Evolutionary conservation across 2,888 invertebrate species (phyloP).

Genomic region (Venustoraphidia nigricollis): DNA sequence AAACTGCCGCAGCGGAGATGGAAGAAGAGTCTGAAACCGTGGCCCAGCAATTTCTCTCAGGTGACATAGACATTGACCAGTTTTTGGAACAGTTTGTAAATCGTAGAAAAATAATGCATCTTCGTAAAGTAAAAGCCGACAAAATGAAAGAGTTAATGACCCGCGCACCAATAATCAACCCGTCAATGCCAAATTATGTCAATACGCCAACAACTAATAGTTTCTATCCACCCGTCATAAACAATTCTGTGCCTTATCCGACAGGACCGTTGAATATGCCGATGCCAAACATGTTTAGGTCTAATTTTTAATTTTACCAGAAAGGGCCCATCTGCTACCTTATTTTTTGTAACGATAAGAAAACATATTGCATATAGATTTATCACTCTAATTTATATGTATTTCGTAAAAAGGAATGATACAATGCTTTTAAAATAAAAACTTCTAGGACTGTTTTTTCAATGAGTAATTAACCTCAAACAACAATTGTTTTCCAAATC

Average conservation of each 20-base stretch:
- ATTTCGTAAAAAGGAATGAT: too few species aligned
- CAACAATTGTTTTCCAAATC: too few species aligned
- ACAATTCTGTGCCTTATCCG: slow-evolving; percentile 45
- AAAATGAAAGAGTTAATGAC: slow-evolving; percentile 68
- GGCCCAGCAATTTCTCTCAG: slow-evolving; percentile 65
- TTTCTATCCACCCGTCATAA: slow-evolving; percentile 31
- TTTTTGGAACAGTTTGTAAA: slow-evolving; percentile 75
- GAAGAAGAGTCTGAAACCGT: slow-evolving; percentile 85
- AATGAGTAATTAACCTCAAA: too few species aligned
- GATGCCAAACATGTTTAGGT: slow-evolving; percentile 34
- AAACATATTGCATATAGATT: too few species aligned
- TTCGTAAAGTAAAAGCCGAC: slow-evolving; percentile 80
- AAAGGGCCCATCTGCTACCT: too few species aligned
- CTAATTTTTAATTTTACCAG: too few species aligned
- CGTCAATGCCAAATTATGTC: slow-evolving; percentile 20
- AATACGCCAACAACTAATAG: slow-evolving; percentile 25
- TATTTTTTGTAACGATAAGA: too few species aligned
- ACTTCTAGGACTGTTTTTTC: too few species aligned
- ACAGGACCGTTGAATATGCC: slow-evolving; percentile 63
- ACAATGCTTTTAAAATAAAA: too few species aligned
- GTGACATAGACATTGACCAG: slow-evolving; percentile 55
- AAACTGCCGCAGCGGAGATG: slow-evolving; percentile 80
- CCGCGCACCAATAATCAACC: slow-evolving; percentile 21
- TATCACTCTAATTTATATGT: too few species aligned
- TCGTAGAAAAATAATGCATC: slow-evolving; percentile 60